A percentile compares a stretch with the other conserved stretches of the same genome.
These are phyloP conservation scores for Carcinoscorpius rotundicauda DNA, from an alignment of 1,140 invertebrate species.

Conservation along the genomic window DNA sequence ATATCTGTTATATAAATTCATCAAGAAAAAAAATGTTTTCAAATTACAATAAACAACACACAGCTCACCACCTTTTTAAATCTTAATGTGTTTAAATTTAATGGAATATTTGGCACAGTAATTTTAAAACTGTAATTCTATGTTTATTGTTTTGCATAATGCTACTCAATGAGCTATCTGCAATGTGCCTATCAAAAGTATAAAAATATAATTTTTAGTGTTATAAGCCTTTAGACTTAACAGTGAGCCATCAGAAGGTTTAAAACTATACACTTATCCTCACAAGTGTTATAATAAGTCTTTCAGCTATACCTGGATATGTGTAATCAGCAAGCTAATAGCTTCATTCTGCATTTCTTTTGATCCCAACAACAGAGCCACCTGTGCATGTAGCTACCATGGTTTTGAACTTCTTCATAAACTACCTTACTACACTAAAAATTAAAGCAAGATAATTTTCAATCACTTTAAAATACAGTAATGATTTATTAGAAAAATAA, in stretches of 20 bases:
- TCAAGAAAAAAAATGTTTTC: too few relatives aligned
- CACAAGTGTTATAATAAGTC: too few relatives aligned
- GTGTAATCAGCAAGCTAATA: neutral
- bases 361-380: slow-evolving; percentile 7
- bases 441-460: neutral
- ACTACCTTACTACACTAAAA: slow-evolving; percentile 10
- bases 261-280: neutral
- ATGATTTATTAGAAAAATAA: too few relatives aligned
- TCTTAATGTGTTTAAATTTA: too few relatives aligned
- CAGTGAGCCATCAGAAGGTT: neutral
- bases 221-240: neutral
- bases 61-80: too few relatives aligned
- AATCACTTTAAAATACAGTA: neutral
- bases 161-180: too few relatives aligned
- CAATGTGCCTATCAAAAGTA: neutral
- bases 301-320: neutral
- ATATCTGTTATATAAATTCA: too few relatives aligned
- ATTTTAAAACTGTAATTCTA: too few relatives aligned
- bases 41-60: too few relatives aligned
- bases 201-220: neutral
- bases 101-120: too few relatives aligned
- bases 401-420: slow-evolving; percentile 11
- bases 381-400: slow-evolving; percentile 7
- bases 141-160: too few relatives aligned
- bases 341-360: slow-evolving; percentile 8